Base-by-base conservation (phyloP, 1,140 invertebrate genomes). In the Diabrotica undecimpunctata region DNA sequence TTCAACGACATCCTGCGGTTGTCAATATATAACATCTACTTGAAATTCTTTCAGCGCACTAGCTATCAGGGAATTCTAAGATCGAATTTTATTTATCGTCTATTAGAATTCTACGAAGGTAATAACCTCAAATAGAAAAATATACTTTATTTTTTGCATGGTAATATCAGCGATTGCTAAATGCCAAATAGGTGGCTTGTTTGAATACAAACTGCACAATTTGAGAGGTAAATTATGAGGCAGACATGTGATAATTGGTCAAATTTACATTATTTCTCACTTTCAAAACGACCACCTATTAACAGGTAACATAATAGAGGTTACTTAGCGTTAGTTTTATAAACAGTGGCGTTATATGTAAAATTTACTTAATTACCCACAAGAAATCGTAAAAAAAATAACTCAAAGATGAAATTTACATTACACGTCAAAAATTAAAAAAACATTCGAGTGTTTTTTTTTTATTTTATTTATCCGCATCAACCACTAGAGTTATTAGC, bases 51-150 rank as follows among this genome's bases (percentile, higher is more conserved):
- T 6, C n/a, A 8, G 41, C 41, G 41, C n/a, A 8, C 8, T 46
- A n/a, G 41, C 41, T 46, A 46, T 46, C 41, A n/a, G 41, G n/a
- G n/a, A 46, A 46, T 46, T 46, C 41, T 46, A 10, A 46, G 41
- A 46, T 46, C 41, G 41, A 46, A 46, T 25, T 25, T 25, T 25
- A 25, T 25, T 25, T 25, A 25, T 25, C 25, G 4, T n/a, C 41
- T 8, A 46, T 46, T 46, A 46, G 41, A 46, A 46, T 46, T 46
- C 41, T 46, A 10, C 3, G 8, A 46, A 46, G 41, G 41, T 46
- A 46, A 46, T 46, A 46, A 46, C 41, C 41, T 46, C 41, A 46
- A 46, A 46, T 46, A 46, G 41, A 46, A 46, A 46, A 46, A 46
- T 46, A 46, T 10, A 46, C n/a, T 46, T 46, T 46, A 46, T 46